Percentiles rank a stretch among this genome's conserved stretches.
Evolutionary conservation across 2,888 invertebrate genomes (phyloP).

Genomic region (Drosophila ochracea): DNA sequence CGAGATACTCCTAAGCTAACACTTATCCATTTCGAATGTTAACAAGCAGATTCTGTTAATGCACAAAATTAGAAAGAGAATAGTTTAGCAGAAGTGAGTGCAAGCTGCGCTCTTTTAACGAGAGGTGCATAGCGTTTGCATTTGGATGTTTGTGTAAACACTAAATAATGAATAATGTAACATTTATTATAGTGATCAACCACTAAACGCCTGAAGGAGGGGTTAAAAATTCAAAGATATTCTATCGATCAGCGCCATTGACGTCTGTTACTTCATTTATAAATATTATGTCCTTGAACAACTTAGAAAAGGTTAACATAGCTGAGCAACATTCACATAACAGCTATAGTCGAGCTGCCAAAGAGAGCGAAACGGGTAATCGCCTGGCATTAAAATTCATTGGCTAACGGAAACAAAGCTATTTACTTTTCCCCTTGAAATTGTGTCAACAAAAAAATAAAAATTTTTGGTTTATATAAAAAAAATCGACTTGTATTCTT

Average conservation of each 20-base stretch:
- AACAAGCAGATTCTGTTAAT: neutral
- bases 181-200: neutral
- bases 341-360: neutral
- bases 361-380: neutral
- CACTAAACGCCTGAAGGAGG: neutral
- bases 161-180: neutral
- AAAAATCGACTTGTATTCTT: neutral
- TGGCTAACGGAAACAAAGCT: neutral
- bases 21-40: constrained; percentile 1
- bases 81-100: neutral
- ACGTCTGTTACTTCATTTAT: neutral
- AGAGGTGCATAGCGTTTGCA: neutral
- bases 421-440: neutral
- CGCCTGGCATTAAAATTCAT: constrained; percentile 2
- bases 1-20: neutral
- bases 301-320: neutral
- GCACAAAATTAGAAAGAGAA: neutral
- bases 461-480: neutral
- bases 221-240: neutral
- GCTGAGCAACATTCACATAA: constrained; percentile 16
- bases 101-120: neutral
- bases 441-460: neutral
- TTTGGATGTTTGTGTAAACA: neutral
- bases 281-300: too few relatives aligned
- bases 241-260: constrained; percentile 14